Evolutionary conservation across 2,797 vertebrate genomes (phyloP), one percentile per base, ranked within the genome.

Genomic region (Strix occidentalis): DNA sequence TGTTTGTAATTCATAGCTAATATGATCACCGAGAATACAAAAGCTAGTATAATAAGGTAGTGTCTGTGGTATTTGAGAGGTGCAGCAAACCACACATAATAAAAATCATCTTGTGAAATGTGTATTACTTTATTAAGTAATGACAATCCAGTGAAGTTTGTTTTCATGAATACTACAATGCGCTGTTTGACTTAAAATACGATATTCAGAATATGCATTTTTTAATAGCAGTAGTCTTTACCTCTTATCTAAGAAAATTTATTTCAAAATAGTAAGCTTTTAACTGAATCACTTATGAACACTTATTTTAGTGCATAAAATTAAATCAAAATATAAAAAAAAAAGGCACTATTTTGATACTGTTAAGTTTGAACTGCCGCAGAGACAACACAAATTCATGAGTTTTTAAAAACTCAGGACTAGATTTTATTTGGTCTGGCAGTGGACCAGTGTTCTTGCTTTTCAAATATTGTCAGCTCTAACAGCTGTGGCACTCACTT

Each of bases 11-110:
- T 43, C 2, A 5, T 3, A 31, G 29, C 5, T 4, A 3, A 1
- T 33, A 4, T 6, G 25, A 21, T 56, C 21, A 19, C 19, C 0
- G 0, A n/a, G 37, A 7, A 29, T 9, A 10, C 19, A 39, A 23
- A 57, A 29, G 41, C 18, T 12, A 10, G 8, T 3, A 6, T 7
- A 19, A 5, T 10, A 33, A 2, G 11, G 39, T 7, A 50, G 39
- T 14, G 6, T 21, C 13, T 10, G 0, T 31, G 48, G 35, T 43
- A 17, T 16, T 43, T 43, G 57, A 31, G 54, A 72, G 18, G 43
- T 56, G 26, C 33, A 46, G 33, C 28, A 65, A 57, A 54, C 26
- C 15, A 37, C 11, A 4, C 11, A 0, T 4, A 5, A 6, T 18
- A 26, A 69, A 66, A 82, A 9, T 2, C 13, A 5, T 3, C 31